These are phyloP conservation scores for Teleogryllus occipitalis DNA, from an alignment of 1,140 invertebrate genomes.

Conservation along the genomic window DNA sequence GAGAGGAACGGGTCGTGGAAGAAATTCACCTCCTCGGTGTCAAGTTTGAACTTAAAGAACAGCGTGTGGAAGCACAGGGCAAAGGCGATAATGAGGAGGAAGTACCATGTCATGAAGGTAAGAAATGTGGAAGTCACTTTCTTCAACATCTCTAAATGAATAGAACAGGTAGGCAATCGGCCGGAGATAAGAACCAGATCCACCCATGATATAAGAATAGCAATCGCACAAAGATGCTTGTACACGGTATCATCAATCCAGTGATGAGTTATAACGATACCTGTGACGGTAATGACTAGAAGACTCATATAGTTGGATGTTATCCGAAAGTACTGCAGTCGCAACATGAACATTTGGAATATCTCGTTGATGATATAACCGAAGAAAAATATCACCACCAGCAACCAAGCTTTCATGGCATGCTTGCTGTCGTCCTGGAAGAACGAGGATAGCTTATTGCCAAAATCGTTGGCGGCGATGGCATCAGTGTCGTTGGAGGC, in stretches of 20 bases:
- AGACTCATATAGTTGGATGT: neutral
- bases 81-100: slow-evolving; percentile 69
- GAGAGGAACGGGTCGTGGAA: slow-evolving; percentile 55
- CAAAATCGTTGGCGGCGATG: too few relatives aligned
- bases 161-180: slow-evolving; percentile 59
- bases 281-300: neutral
- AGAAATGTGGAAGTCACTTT: slow-evolving; percentile 68
- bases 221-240: slow-evolving; percentile 44
- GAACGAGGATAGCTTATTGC: neutral
- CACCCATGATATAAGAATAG: slow-evolving; percentile 61
- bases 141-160: slow-evolving; percentile 66
- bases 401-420: neutral
- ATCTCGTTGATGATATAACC: neutral
- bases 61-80: slow-evolving; percentile 67
- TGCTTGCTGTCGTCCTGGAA: neutral
- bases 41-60: slow-evolving; percentile 40
- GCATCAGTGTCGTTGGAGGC: neutral
- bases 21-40: slow-evolving; percentile 15
- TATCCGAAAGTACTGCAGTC: neutral
- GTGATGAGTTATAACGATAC: neutral
- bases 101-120: slow-evolving; percentile 61
- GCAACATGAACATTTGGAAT: neutral
- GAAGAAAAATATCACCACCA: neutral
- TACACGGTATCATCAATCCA: neutral
- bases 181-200: slow-evolving; percentile 67